Conservation (phyloP, 2,888 invertebrate genomes). For the Lamproptera curius region DNA sequence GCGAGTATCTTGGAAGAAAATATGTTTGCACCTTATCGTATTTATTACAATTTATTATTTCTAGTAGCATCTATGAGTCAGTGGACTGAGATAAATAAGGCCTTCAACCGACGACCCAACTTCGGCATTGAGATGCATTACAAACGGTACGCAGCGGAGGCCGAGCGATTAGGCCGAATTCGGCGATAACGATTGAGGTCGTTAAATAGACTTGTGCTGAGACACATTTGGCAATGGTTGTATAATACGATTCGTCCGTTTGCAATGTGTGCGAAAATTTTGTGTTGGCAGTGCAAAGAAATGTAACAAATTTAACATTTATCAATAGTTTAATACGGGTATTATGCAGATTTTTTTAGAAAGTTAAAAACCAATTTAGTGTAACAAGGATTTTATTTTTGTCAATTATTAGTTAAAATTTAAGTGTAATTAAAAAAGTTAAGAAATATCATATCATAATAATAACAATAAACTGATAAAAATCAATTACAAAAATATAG, state of each 20-base stretch:
- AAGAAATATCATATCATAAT: too few relatives aligned
- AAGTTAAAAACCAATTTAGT: not conserved
- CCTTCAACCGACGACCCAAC: slow-evolving; percentile 28
- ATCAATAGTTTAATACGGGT: not conserved
- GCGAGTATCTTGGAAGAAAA: too few relatives aligned
- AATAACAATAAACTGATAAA: too few relatives aligned
- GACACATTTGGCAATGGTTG: slow-evolving; percentile 59
- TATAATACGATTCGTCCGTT: slow-evolving; percentile 32
- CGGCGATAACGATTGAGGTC: slow-evolving; percentile 60
- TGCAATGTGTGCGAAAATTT: not conserved
- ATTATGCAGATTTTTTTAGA: not conserved
- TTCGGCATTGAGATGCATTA: slow-evolving; percentile 59
- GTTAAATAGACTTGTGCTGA: slow-evolving; percentile 53
- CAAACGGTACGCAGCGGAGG: slow-evolving; percentile 48
- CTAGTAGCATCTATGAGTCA: too few relatives aligned
- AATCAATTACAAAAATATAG: too few relatives aligned
- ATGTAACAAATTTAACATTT: not conserved
- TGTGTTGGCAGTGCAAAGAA: not conserved
- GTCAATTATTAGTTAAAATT: too few relatives aligned
- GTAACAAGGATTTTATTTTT: too few relatives aligned
- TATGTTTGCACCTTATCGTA: too few relatives aligned
- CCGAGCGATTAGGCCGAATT: slow-evolving; percentile 53
- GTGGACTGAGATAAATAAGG: slow-evolving; percentile 27
- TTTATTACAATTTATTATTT: too few relatives aligned
- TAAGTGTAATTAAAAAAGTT: too few relatives aligned